A percentile compares a stretch with the other conserved stretches of the same genome.
These are phyloP conservation scores for Limnephilus marmoratus DNA, from an alignment of 2,888 invertebrate species.

Conservation along the genomic window DNA sequence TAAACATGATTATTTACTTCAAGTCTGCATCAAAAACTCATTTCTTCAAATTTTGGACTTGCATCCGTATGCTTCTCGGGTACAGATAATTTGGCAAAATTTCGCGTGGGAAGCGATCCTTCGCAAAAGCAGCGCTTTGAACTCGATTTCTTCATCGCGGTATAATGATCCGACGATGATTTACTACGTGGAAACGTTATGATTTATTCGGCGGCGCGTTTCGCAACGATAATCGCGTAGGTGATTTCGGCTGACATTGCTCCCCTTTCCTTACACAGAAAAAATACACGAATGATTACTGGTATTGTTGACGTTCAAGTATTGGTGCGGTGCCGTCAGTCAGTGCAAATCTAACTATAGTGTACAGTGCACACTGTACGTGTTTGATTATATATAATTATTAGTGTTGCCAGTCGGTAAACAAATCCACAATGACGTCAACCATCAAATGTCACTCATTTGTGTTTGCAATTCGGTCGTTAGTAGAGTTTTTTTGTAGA, in stretches of 20 bases:
- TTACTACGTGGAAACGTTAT: neutral
- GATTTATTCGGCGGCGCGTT: conserved; percentile 6
- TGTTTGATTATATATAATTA: neutral
- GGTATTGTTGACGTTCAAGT: neutral
- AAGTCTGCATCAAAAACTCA: no score
- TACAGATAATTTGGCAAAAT: neutral
- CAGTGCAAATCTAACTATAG: neutral
- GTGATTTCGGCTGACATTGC: conserved; percentile 3
- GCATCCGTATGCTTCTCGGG: no score
- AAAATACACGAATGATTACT: neutral
- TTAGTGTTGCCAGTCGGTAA: neutral
- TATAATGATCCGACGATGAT: conserved; percentile 13
- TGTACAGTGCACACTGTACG: neutral
- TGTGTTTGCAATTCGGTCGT: neutral
- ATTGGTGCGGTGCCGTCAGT: neutral
- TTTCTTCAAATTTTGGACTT: no score
- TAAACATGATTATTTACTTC: no score
- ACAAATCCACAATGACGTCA: neutral
- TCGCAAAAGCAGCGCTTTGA: neutral
- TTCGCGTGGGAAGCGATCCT: neutral
- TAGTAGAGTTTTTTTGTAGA: neutral
- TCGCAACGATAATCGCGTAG: neutral
- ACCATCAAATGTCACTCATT: neutral
- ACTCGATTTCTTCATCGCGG: neutral
- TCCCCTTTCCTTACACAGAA: neutral